Conservation (phyloP, 2,888 invertebrate genomes). For the Leptinotarsa peninsularis region DNA sequence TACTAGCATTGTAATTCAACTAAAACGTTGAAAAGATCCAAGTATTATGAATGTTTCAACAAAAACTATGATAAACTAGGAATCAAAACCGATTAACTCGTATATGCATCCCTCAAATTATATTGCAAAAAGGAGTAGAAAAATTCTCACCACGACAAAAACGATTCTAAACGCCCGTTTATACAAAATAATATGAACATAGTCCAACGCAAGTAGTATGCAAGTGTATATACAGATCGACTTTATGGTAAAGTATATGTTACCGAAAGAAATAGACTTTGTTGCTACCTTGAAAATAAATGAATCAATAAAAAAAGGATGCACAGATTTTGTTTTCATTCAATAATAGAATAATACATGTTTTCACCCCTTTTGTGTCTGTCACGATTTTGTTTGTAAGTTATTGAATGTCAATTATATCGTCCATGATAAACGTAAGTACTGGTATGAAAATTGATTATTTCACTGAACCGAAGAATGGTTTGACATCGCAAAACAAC, state of each 20-base stretch:
- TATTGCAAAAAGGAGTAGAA: constrained; percentile 27
- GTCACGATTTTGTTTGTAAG: constrained; percentile 49
- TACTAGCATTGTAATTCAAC: not conserved
- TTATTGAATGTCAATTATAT: constrained; percentile 65
- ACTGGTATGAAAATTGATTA: constrained; percentile 51
- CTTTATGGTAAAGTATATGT: constrained; percentile 55
- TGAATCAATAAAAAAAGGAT: constrained; percentile 21
- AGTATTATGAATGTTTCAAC: not conserved
- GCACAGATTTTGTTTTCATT: constrained; percentile 39
- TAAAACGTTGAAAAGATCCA: not conserved
- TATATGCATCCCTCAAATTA: constrained; percentile 7
- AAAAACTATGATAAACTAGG: not conserved
- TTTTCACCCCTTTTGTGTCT: constrained; percentile 31
- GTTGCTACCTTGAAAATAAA: constrained; percentile 49
- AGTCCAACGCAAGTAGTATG: constrained; percentile 63
- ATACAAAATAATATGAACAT: constrained; percentile 57
- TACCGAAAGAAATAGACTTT: constrained; percentile 51
- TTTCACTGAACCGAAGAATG: constrained; percentile 32
- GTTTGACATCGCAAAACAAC: constrained; percentile 27
- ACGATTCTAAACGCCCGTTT: constrained; percentile 66
- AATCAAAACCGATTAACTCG: not conserved
- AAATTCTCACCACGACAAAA: constrained; percentile 47
- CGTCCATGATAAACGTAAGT: constrained; percentile 57
- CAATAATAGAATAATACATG: constrained; percentile 21
- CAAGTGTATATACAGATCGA: constrained; percentile 63